phyloP scores from a whole-genome alignment of 2,113 vertebrate species.

The Tinamus guttatus region DNA sequence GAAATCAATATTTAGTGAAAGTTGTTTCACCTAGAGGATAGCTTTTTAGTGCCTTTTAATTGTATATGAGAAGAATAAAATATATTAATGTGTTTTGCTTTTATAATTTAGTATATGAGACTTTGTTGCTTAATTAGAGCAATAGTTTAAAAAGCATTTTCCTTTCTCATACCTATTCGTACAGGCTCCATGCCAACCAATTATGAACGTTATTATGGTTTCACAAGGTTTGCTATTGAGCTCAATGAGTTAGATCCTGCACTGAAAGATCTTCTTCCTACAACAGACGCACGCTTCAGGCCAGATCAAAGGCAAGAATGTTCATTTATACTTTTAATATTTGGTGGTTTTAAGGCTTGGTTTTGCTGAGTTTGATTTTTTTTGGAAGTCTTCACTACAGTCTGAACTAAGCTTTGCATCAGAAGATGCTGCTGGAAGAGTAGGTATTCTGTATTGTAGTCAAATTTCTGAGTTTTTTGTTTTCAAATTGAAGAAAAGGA shows the following conservation, averaged over 20 bases:
- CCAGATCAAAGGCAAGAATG: conserved; percentile 92
- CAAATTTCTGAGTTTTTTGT: not conserved
- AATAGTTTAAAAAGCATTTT: conserved; percentile 3
- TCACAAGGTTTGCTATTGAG: conserved; percentile 97
- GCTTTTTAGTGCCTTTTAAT: conserved; percentile 3
- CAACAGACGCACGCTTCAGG: conserved; percentile 94
- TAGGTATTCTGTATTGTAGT: not conserved
- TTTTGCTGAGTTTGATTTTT: not conserved
- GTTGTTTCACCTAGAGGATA: not conserved
- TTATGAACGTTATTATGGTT: conserved; percentile 97
- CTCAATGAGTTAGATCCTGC: conserved; percentile 96
- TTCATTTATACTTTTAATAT: not conserved
- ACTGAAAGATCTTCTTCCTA: conserved; percentile 91
- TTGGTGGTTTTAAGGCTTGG: not conserved
- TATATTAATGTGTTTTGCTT: not conserved
- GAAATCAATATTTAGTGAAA: not conserved
- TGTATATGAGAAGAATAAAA: not conserved
- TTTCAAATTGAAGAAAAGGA: not conserved
- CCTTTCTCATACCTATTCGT: not conserved
- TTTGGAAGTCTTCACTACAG: not conserved
- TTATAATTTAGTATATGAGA: not conserved
- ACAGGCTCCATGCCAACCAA: conserved; percentile 97
- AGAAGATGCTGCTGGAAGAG: not conserved
- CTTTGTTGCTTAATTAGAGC: not conserved
- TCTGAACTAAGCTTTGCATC: not conserved